Evolutionary conservation across 2,113 vertebrate genomes (phyloP).

Genomic region (Nothoprocta pentlandii): DNA sequence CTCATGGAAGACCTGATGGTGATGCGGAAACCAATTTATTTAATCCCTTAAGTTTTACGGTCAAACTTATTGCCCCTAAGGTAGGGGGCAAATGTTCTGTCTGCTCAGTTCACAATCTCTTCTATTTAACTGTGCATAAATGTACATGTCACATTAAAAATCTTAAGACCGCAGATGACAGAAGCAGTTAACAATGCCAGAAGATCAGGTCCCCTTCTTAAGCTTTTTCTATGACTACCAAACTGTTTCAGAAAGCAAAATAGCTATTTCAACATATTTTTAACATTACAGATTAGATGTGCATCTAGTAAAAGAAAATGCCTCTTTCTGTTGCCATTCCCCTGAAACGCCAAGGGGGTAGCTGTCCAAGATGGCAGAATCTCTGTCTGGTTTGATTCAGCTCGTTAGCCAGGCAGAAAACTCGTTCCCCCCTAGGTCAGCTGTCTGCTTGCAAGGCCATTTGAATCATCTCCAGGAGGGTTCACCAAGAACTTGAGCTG

Average conservation of each 20-base stretch:
- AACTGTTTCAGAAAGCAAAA: not conserved
- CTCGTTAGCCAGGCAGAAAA: not conserved
- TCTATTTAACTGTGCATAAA: not conserved
- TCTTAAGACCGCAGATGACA: not conserved
- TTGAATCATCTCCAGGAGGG: not conserved
- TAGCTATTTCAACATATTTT: not conserved
- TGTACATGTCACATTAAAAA: not conserved
- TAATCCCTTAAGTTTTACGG: not conserved
- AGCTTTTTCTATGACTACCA: not conserved
- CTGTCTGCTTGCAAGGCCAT: not conserved
- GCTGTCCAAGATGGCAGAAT: not conserved
- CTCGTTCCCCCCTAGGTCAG: rapidly evolving
- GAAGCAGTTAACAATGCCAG: not conserved
- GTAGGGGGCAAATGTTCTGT: not conserved
- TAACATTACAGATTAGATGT: not conserved
- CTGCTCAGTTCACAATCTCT: not conserved
- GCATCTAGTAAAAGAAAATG: not conserved
- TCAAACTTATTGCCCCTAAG: not conserved
- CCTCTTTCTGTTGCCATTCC: not conserved
- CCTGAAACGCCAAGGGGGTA: not conserved
- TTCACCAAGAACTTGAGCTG: rapidly evolving
- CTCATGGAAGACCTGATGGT: not conserved
- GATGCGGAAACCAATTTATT: not conserved
- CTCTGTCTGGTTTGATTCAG: not conserved
- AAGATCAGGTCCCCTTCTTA: not conserved